Conservation (phyloP, 2,797 vertebrate genomes). For the Micrastur ruficollis region DNA sequence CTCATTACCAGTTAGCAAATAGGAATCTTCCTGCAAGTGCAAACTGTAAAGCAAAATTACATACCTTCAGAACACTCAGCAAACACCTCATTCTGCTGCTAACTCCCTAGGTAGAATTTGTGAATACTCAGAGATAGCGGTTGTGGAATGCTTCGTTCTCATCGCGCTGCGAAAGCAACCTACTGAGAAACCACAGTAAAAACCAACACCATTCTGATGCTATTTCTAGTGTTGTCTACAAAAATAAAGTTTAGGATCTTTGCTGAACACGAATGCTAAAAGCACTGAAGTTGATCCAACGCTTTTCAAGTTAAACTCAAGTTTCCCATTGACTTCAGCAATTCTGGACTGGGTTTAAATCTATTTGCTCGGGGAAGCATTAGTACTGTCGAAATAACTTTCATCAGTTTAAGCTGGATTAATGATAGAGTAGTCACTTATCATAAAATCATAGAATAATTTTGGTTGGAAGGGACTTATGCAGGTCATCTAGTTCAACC, state of each 20-base stretch:
- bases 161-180: neutral
- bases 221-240: neutral
- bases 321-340: neutral
- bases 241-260: neutral
- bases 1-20: neutral
- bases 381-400: constrained; percentile 10
- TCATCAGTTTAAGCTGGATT: constrained; percentile 10
- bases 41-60: neutral
- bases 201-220: neutral
- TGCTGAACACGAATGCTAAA: neutral
- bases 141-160: neutral
- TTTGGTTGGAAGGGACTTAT: neutral
- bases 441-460: constrained; percentile 16
- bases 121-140: neutral
- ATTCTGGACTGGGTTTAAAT: neutral
- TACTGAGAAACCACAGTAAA: neutral
- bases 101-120: neutral
- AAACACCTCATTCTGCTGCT: neutral
- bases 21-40: neutral
- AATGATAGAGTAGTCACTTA: neutral
- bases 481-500: neutral
- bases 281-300: neutral
- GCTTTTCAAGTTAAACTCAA: neutral
- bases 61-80: neutral
- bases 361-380: neutral